Percentiles rank a stretch among this genome's conserved stretches.
phyloP scores from a whole-genome alignment of 2,888 invertebrate species.

The Cerastoderma edule region DNA sequence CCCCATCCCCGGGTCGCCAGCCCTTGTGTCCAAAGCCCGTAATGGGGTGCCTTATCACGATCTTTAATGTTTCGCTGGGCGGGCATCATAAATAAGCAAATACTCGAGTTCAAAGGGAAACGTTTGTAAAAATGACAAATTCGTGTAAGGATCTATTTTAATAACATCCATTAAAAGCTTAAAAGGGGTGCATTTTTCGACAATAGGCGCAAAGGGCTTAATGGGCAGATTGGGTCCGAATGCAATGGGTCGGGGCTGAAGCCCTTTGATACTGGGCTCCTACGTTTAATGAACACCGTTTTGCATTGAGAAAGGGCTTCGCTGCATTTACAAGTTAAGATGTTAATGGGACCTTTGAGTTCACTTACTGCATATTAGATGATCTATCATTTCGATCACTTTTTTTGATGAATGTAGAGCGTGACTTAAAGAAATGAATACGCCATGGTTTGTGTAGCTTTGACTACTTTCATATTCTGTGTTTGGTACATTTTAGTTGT shows the following conservation, averaged over 20 bases:
- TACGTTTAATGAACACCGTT: no score
- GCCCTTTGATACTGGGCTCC: background rate
- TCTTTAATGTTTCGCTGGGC: slow-evolving; percentile 27
- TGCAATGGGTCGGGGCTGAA: slow-evolving; percentile 11
- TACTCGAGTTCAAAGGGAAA: slow-evolving; percentile 17
- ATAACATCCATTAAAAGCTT: slow-evolving; percentile 25
- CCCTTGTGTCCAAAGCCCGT: slow-evolving; percentile 14
- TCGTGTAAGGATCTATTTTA: slow-evolving; percentile 12
- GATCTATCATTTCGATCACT: no score
- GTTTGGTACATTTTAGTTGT: no score
- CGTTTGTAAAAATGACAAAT: slow-evolving; percentile 27
- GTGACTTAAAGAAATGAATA: no score
- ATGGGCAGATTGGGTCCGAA: no score
- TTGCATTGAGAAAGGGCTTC: no score
- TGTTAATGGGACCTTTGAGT: no score
- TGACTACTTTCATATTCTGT: no score
- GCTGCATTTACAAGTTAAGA: no score
- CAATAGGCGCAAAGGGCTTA: slow-evolving; percentile 20
- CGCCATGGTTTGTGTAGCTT: no score
- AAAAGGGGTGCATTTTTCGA: slow-evolving; percentile 15
- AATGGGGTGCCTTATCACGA: slow-evolving; percentile 22
- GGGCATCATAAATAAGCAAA: slow-evolving; percentile 27
- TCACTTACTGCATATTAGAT: no score
- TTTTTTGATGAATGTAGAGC: no score
- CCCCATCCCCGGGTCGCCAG: background rate